Conservation (phyloP, 2,797 vertebrate genomes). For the Avahi laniger region DNA sequence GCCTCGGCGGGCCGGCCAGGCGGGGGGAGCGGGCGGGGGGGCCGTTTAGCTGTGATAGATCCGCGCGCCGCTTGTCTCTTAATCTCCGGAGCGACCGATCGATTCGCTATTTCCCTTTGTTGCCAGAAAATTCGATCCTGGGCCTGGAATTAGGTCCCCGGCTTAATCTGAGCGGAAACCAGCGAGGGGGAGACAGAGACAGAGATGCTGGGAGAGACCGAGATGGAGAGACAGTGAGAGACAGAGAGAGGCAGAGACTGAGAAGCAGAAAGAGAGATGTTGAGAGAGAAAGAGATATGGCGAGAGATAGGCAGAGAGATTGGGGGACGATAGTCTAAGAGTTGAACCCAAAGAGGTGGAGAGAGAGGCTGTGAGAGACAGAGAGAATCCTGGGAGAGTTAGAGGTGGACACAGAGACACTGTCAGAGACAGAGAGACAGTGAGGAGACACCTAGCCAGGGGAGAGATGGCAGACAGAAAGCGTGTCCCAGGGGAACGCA, state of each 20-base stretch:
- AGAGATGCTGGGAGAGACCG: constrained; percentile 87
- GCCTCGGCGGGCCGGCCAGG: constrained; percentile 83
- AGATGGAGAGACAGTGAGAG: constrained; percentile 87
- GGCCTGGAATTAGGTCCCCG: constrained; percentile 98
- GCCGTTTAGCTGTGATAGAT: constrained; percentile 91
- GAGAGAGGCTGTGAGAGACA: constrained; percentile 78
- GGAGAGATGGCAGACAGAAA: neutral
- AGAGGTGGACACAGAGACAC: neutral
- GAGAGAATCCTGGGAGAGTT: constrained; percentile 35
- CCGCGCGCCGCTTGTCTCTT: constrained; percentile 97
- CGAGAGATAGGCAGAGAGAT: constrained; percentile 83
- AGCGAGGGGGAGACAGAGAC: constrained; percentile 79
- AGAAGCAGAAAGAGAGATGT: constrained; percentile 81
- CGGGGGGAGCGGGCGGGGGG: constrained; percentile 86
- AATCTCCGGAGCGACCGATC: constrained; percentile 98
- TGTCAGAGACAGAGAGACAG: neutral
- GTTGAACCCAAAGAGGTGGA: constrained; percentile 83
- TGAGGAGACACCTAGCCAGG: neutral
- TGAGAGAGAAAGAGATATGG: constrained; percentile 84
- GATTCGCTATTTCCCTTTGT: constrained; percentile 99
- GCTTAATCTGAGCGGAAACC: constrained; percentile 98
- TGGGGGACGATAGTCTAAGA: constrained; percentile 85
- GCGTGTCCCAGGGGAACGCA: neutral
- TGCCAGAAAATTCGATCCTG: constrained; percentile 99
- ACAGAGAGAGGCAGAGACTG: constrained; percentile 82